These are phyloP conservation scores for Odontesthes bonariensis DNA, from an alignment of 2,113 vertebrate genomes.

Conservation along the genomic window DNA sequence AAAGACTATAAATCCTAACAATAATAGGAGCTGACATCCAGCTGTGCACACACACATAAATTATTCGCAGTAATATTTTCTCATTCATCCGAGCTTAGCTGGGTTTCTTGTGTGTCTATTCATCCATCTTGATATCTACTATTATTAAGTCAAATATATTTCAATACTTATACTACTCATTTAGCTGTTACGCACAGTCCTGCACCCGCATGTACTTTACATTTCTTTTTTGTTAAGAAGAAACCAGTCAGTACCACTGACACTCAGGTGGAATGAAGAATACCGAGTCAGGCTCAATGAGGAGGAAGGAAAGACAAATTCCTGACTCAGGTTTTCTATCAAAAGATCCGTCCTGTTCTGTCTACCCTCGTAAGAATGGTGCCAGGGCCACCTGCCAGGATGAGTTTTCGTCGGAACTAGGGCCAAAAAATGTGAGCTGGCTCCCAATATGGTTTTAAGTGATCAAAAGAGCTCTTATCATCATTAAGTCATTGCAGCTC, in stretches of 20 bases:
- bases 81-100: neutral
- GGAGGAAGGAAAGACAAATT: neutral
- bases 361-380: constrained; percentile 20
- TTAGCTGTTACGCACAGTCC: too few relatives aligned
- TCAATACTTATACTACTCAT: too few relatives aligned
- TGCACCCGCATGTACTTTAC: too few relatives aligned
- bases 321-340: constrained; percentile 45
- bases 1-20: constrained; percentile 37
- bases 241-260: too few relatives aligned
- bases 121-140: neutral
- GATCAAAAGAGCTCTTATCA: constrained; percentile 46
- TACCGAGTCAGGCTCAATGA: neutral
- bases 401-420: neutral
- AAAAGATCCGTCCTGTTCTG: constrained; percentile 19
- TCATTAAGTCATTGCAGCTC: constrained; percentile 56
- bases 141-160: too few relatives aligned
- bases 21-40: constrained; percentile 5
- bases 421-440: constrained; percentile 9
- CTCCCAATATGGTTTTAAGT: constrained; percentile 49
- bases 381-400: constrained; percentile 37
- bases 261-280: neutral
- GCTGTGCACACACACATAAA: constrained; percentile 6
- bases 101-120: neutral
- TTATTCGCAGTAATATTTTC: constrained; percentile 28
- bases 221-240: too few relatives aligned